Evolutionary conservation across 2,797 vertebrate genomes (phyloP), one percentile per base, ranked within the genome.

Genomic region (Rachycentron canadum): DNA sequence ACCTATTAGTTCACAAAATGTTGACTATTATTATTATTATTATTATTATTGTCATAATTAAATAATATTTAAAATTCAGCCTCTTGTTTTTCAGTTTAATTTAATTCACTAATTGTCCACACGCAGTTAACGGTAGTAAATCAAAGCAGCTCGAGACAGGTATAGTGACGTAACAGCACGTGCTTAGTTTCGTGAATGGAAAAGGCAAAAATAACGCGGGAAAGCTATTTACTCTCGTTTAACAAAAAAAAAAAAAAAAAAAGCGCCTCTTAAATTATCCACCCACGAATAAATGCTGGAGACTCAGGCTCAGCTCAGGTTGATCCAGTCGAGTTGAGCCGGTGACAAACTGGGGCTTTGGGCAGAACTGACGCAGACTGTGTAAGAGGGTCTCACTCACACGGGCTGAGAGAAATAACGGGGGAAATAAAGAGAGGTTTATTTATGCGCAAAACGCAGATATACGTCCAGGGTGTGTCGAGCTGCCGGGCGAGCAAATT

Each of bases 401-500:
- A 34, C 7, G 32, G 9, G 2, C 13, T 67, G 26, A 11, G 17
- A 34, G 3, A 23, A 34, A 25, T 1, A 23, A n/a, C 7, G 19
- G 2, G 19, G 34, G 26, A 40, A 57, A 55, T 10, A 13, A 26
- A 28, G 8, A 28, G 10, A 19, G 9, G 14, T 6, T 47, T 17
- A 25, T 66, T 45, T 13, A 2, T 25, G 34, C 30, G n/a, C 14
- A 50, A 68, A 72, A n/a, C n/a, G n/a, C n/a, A n/a, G n/a, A n/a
- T n/a, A 53, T 23, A 28, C 17, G 9, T 47, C 36, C 25, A 59
- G 2, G 38, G 36, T 21, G 16, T 19, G 34, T 1, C 3, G 28
- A 69, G 66, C 72, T 64, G 68, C 40, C 68, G 38, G 60, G 23
- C 57, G 23, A 36, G 45, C 7, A 49, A 49, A 60, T 66, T 26